These are phyloP conservation scores for Geotrupes spiniger DNA, from an alignment of 2,888 invertebrate species.

Conservation along the genomic window DNA sequence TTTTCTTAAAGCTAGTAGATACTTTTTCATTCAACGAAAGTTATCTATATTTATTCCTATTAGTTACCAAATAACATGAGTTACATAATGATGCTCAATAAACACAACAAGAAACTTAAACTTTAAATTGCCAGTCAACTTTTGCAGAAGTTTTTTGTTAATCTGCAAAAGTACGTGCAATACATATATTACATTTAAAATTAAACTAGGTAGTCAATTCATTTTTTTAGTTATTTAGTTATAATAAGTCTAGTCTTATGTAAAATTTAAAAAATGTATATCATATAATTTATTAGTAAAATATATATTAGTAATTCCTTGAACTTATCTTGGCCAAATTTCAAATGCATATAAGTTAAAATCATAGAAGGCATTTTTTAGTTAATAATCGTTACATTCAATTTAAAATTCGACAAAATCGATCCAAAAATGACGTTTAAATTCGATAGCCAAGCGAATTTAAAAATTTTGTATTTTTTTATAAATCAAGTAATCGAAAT, in stretches of 20 bases:
- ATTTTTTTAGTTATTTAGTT: conserved; percentile 23
- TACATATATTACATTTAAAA: conserved; percentile 26
- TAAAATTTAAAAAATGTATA: conserved; percentile 20
- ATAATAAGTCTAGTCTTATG: conserved; percentile 27
- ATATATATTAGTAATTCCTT: conserved; percentile 14
- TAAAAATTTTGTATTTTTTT: too few species aligned
- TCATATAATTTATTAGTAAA: conserved; percentile 25
- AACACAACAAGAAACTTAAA: conserved; percentile 28
- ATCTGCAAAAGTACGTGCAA: conserved; percentile 48
- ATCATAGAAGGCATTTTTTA: neutral
- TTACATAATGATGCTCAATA: conserved; percentile 42
- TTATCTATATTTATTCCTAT: neutral
- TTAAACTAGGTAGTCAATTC: conserved; percentile 27
- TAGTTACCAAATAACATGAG: conserved; percentile 12
- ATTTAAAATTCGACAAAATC: too few species aligned
- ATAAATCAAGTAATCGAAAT: too few species aligned
- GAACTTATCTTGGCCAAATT: too few species aligned
- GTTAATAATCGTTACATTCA: too few species aligned
- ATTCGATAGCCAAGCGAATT: too few species aligned
- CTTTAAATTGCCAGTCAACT: conserved; percentile 41
- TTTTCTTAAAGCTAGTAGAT: too few species aligned
- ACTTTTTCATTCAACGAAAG: too few species aligned
- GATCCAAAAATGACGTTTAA: too few species aligned
- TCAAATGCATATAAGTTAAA: conserved; percentile 10
- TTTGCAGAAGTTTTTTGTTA: conserved; percentile 47